Conservation (phyloP, 2,113 vertebrate species). For the Leucosticte australis region DNA sequence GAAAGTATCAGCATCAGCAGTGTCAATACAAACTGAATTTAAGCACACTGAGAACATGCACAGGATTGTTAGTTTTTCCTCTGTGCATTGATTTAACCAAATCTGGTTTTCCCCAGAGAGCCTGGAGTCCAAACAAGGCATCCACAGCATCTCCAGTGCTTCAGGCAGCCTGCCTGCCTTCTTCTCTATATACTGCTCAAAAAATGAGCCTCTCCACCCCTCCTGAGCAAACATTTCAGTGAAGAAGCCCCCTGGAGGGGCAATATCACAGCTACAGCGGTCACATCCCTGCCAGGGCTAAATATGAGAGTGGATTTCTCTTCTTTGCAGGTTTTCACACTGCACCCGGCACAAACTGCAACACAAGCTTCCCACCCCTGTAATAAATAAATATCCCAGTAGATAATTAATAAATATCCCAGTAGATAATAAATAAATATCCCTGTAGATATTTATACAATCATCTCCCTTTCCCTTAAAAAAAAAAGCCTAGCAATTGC, state of each 20-base stretch:
- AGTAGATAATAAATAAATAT: too few relatives aligned
- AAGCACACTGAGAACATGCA: not conserved
- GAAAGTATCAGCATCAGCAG: constrained; percentile 21
- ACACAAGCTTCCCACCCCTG: not conserved
- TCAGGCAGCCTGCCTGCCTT: not conserved
- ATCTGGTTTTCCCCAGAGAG: not conserved
- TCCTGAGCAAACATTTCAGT: not conserved
- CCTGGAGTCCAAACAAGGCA: not conserved
- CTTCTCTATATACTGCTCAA: not conserved
- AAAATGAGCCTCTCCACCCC: not conserved
- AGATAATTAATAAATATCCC: too few relatives aligned
- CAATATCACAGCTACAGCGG: not conserved
- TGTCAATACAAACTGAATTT: constrained; percentile 6
- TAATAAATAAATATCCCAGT: not conserved
- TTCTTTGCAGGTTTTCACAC: not conserved
- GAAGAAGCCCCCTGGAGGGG: not conserved
- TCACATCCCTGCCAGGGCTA: not conserved
- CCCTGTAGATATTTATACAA: not conserved
- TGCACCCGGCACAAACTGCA: accelerated
- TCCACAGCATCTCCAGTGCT: not conserved
- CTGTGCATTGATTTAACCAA: not conserved
- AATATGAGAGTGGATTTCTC: not conserved
- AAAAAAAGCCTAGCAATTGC: not conserved
- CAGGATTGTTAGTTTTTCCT: not conserved
- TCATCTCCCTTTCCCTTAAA: not conserved